Evolutionary conservation across 2,113 vertebrate species (phyloP), one percentile per base, ranked within the genome.

Genomic region (Vombatus ursinus): DNA sequence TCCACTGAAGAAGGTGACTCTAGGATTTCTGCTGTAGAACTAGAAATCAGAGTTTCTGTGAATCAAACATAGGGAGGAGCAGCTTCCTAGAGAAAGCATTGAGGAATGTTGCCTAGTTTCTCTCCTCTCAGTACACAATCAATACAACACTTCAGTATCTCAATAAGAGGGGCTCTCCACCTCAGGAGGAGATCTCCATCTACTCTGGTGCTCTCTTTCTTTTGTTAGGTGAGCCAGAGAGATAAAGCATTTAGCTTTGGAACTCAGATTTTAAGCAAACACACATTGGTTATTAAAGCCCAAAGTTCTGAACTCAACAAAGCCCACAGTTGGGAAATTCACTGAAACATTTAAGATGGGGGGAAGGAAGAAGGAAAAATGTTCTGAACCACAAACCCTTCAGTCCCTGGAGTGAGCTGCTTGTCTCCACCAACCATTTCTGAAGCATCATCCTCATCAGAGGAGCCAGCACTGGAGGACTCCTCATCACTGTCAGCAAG

Each of bases 401-500:
- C 99, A 3, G 98, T 97, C 96, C 99, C 99, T 0, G 99, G 98
- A 51, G 98, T 97, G 94, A 99, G 57, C 44, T 98, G 98, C 97
- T 99, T 99, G 97, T 99, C 99, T 90, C 98, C 98, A 10, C 98
- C 96, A 50, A 99, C 97, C 95, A 99, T 92, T 96, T 99, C 99
- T 31, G 99, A 98, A 53, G 99, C 98, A 94, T 99, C 99, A 0
- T 99, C 99, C 95, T 99, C 99, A 47, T 99, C 99, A 0, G 99
- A 99, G 52, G 99, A 99, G 57, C 99, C 99, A 0, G 99, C 99
- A 6, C 99, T 99, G 94, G 99, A 99, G 0, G 99, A 99, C 95
- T 99, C 99, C 97, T 99, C 99, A 77, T 99, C 99, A 0, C 99
- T 99, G 99, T 99, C 99, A 0, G 99, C 99, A 95, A 99, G 99